Base-by-base conservation (phyloP, 2,888 invertebrate genomes). In the Argynnis bischoffii region DNA sequence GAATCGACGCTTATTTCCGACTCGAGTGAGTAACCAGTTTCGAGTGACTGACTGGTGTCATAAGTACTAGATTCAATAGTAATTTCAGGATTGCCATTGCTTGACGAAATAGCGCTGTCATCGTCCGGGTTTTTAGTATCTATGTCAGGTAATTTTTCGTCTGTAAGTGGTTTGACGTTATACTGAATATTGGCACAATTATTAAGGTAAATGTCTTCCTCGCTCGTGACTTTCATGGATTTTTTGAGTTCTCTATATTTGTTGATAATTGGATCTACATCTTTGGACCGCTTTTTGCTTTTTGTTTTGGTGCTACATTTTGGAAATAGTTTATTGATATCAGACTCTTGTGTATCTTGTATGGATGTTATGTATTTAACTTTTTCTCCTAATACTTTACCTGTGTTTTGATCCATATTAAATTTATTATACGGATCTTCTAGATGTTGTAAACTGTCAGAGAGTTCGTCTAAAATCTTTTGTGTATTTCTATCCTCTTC, bases 351-450 rank as follows among this genome's bases (percentile, higher is more conserved):
- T 50, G 90, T 89, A 51, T 93, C 93, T 75, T 93, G 94, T 68
- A 94, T 80, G 64, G 92, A 90, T 5, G 94, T 91, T 67, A 94
- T 88, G 76, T 93, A 94, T 83, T 94, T 94, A 77, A 93, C 90
- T 75, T 94, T 93, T 76, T 94, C 94, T 77, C 94, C 94, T 46
- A 93, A 91, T 14, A 94, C 79, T 80, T 94, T 94, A 63, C 93
- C 94, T 55, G 94, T 81, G 63, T 93, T 93, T 74, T 94, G 89
- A 73, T 95, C 95, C 73, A 93, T 93, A 75, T 93, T 94, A 57
- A 94, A 83, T 81, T 94, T 93, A 78, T 92, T 93, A 75, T 94
- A 94, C 0, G 95, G 95, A 79, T 95, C 95, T 81, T 94, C 93
- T 67, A 94, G 88, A 78, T 93, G 93, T 74, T 93, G 93, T 76